Conservation (phyloP, 37 sponge, comb jelly and placozoan species). For the Bolinopsis microptera region DNA sequence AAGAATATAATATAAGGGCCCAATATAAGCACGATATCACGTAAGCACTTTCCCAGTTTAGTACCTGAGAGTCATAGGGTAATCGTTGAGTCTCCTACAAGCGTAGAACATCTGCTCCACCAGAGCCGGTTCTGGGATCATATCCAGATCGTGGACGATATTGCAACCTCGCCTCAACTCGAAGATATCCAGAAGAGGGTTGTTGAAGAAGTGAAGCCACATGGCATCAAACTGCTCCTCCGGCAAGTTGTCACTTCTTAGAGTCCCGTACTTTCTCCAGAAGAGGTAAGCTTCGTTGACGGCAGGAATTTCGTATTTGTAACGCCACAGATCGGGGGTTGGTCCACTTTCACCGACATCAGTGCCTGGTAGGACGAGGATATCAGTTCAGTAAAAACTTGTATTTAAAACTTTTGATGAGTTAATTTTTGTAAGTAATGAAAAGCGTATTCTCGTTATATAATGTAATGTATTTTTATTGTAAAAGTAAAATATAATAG, state of each 20-base stretch:
- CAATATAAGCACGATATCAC: no score
- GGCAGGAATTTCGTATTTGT: constrained; percentile 45
- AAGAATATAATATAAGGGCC: no score
- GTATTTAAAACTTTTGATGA: not conserved
- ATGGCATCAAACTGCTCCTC: constrained; percentile 64
- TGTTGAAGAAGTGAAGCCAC: constrained; percentile 66
- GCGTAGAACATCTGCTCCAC: constrained; percentile 62
- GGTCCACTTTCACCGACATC: constrained; percentile 28
- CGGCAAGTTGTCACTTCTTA: constrained; percentile 48
- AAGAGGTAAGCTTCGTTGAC: constrained; percentile 52
- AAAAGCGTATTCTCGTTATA: no score
- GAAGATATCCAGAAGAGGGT: constrained; percentile 48
- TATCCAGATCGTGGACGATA: constrained; percentile 58
- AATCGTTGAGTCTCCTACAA: constrained; percentile 65
- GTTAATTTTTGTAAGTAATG: no score
- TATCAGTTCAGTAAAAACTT: not conserved
- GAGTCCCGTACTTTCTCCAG: constrained; percentile 63
- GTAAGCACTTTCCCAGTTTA: no score
- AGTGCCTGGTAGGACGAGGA: constrained; percentile 6
- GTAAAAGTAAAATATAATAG: no score
- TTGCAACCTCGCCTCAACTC: constrained; percentile 65
- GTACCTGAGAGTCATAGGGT: constrained; percentile 60
- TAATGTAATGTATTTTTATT: no score
- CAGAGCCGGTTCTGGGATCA: constrained; percentile 42
- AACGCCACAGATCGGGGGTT: constrained; percentile 42